phyloP scores from a whole-genome alignment of 2,888 invertebrate genomes.

The Hydraecia micacea region DNA sequence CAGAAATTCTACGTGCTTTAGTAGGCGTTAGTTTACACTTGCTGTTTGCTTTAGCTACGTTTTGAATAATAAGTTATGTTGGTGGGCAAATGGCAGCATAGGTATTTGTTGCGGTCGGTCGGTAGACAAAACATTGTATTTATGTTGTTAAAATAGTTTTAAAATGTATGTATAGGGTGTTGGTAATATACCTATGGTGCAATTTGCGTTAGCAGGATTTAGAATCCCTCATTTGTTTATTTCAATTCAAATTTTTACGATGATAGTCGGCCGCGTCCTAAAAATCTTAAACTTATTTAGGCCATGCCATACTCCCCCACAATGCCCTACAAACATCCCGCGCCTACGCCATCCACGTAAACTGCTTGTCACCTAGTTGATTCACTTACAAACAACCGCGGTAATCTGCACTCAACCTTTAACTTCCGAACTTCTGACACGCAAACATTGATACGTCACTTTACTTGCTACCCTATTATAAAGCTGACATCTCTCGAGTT shows the following conservation, averaged over 20 bases:
- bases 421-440: slow-evolving; percentile 53
- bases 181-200: not conserved
- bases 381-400: slow-evolving; percentile 44
- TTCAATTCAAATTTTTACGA: not conserved
- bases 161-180: not conserved
- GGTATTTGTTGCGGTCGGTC: too few species aligned
- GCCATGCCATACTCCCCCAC: slow-evolving; percentile 15
- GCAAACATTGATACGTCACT: slow-evolving; percentile 49
- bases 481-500: slow-evolving; percentile 38
- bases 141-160: slow-evolving; percentile 8
- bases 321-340: slow-evolving; percentile 19
- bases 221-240: not conserved
- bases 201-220: not conserved
- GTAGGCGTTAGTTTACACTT: slow-evolving; percentile 38
- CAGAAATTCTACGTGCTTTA: slow-evolving; percentile 30
- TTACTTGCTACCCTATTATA: slow-evolving; percentile 44
- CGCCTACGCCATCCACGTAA: slow-evolving; percentile 35
- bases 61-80: slow-evolving; percentile 50
- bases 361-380: slow-evolving; percentile 38
- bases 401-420: slow-evolving; percentile 47
- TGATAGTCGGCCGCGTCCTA: not conserved
- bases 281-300: slow-evolving; percentile 33
- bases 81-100: slow-evolving; percentile 1
- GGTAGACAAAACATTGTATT: slow-evolving; percentile 23
- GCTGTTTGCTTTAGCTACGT: slow-evolving; percentile 35